Evolutionary conservation across 1,140 invertebrate genomes (phyloP), one percentile per base, ranked within the genome.

Genomic region (Holcopasites calliopsidis): DNA sequence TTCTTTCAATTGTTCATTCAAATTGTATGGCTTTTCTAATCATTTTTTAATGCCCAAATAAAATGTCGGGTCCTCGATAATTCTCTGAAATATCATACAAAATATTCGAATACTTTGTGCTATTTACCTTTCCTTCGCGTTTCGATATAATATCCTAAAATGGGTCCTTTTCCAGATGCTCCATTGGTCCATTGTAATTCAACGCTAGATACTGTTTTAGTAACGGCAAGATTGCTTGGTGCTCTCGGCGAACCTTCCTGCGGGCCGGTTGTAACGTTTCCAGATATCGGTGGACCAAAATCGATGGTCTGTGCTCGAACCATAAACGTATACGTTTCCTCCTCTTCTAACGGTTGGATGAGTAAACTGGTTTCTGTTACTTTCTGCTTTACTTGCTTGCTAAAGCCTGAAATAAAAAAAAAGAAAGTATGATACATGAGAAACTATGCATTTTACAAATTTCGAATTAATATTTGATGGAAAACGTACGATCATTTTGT

Each of bases 301-400:
- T 97, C 96, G 58, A 95, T 93, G 11, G 98, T 99, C 89, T 97
- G 95, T 0, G 97, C 98, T 82, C 96, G 93, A 38, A 99, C 97
- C 18, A 94, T 95, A 89, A 99, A 99, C 16, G 95, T 96, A 89
- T 99, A 99, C 11, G 95, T 96, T 1, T 97, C 95, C 90, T 98
- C 95, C 92, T 99, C 98, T 88, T 98, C 97, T 7, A 99, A 91
- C 62, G 96, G 95, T 86, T 95, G 95, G 11, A 98, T 95, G 8
- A 96, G 92, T 0, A 98, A 91, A 79, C 93, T 95, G 5, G 95
- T 96, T 60, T 95, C 95, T 0, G 94, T 95, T 3, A 99, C 96
- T 90, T 97, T 97, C 88, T 98, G 97, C 86, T 98, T 97, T 0
- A 99, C 97, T 92, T 98, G 97, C 89, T 98, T 98, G 88, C 96